Percentiles rank a stretch among this genome's conserved stretches.
Conservation (phyloP, 2,797 vertebrate species). For the Sciurus vulgaris region DNA sequence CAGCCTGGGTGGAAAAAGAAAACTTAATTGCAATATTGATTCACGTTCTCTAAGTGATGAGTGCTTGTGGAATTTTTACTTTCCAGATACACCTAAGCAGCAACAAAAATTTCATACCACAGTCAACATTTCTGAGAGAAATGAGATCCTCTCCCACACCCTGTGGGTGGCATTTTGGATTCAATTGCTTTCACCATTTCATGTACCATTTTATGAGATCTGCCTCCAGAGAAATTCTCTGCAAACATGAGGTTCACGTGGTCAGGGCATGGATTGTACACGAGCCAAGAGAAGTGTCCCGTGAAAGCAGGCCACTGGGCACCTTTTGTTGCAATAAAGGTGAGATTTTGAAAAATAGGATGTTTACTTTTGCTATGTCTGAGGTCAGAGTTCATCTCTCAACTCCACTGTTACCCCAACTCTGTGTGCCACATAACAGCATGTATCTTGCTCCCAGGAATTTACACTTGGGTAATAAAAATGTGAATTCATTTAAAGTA, state of each 20-base stretch:
- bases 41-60: conserved; percentile 77
- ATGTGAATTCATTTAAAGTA: neutral
- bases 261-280: neutral
- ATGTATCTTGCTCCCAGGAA: neutral
- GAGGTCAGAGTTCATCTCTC: neutral
- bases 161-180: conserved; percentile 27
- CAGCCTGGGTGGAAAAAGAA: conserved; percentile 50
- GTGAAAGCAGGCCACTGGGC: neutral
- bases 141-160: conserved; percentile 12
- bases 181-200: conserved; percentile 57
- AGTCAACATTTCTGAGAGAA: conserved; percentile 65
- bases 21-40: conserved; percentile 84
- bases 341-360: neutral
- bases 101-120: conserved; percentile 40
- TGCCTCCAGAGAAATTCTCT: conserved; percentile 37
- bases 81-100: conserved; percentile 74
- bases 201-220: conserved; percentile 60
- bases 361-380: neutral
- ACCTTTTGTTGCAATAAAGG: neutral
- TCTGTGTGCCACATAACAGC: rapidly evolving
- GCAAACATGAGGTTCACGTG: neutral
- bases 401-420: neutral
- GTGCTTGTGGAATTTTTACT: conserved; percentile 75
- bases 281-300: neutral
- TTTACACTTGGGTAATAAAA: neutral